Evolutionary conservation across 2,113 vertebrate genomes (phyloP), one percentile per base, ranked within the genome.

Genomic region (Pollachius pollachius): DNA sequence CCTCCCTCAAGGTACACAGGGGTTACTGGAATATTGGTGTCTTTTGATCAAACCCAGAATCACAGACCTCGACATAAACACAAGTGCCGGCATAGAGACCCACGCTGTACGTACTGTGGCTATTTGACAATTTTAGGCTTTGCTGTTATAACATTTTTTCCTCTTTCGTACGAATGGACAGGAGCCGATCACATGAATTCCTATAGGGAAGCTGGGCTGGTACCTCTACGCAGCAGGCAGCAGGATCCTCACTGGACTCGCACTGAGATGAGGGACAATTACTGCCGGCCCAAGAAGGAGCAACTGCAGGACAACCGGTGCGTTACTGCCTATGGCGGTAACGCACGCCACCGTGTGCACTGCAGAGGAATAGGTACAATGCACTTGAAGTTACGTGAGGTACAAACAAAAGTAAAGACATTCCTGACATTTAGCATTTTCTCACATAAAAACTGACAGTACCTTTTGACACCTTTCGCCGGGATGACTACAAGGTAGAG

Each of bases 191-290:
- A 78, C 65, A 13, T 48, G 6, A 65, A 74, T 59, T 90, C 89
- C 69, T 71, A 82, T 69, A 66, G 30, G 74, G 71, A 61, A 57
- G 34, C 63, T 48, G 17, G 19, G 62, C 69, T 62, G 37, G 23
- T 23, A 56, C 48, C 81, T 80, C 17, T 69, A 23, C 79, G 88
- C 58, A 71, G 58, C 72, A 87, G 80, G 75, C 72, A 12, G 1
- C 66, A 68, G 11, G 63, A 84, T 17, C 75, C 81, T 0, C 67
- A 60, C 9, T 82, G 77, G 16, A 57, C 72, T 30, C 75, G 88
- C 48, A 93, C 92, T 4, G 93, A 94, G 74, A 93, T 86, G 83
- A 88, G 85, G 63, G 69, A 68, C 57, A 92, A 85, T 82, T 93
- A 89, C 65, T 70, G 74, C 67, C 86, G 76, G 67, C 82, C 86